phyloP scores from a whole-genome alignment of 2,888 invertebrate species.

The Oasisia sp. region DNA sequence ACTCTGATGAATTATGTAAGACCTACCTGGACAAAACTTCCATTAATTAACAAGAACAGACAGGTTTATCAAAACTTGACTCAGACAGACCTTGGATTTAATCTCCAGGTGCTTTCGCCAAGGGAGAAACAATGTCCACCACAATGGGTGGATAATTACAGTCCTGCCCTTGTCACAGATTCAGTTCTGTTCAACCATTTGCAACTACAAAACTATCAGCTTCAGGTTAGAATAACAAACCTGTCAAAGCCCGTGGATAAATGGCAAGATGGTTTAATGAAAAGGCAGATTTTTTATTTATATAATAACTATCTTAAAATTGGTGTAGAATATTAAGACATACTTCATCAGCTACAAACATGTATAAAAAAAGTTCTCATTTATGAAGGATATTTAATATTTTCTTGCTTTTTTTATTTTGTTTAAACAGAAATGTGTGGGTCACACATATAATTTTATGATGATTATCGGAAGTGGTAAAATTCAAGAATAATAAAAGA shows the following conservation, averaged over 20 bases:
- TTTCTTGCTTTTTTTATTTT: neutral
- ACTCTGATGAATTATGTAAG: neutral
- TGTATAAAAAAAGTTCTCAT: neutral
- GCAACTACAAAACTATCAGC: neutral
- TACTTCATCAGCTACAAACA: neutral
- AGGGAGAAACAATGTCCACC: neutral
- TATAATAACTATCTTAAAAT: neutral
- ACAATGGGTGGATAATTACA: neutral
- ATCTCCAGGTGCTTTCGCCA: neutral
- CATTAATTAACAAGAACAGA: constrained; percentile 17
- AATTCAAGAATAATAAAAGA: too few species aligned
- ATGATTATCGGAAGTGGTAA: too few species aligned
- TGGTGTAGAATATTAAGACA: neutral
- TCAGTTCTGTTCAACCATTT: neutral
- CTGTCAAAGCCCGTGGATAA: neutral
- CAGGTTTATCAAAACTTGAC: neutral
- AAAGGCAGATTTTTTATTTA: neutral
- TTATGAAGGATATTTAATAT: neutral
- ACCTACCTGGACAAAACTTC: constrained; percentile 17
- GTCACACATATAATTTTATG: too few species aligned
- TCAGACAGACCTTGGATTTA: neutral
- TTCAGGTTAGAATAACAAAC: neutral
- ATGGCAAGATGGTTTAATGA: neutral
- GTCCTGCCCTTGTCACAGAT: neutral
- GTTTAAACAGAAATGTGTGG: neutral